Evolutionary conservation across 2,888 invertebrate genomes (phyloP), one percentile per base, ranked within the genome.

Genomic region (Ophioninae sp.): DNA sequence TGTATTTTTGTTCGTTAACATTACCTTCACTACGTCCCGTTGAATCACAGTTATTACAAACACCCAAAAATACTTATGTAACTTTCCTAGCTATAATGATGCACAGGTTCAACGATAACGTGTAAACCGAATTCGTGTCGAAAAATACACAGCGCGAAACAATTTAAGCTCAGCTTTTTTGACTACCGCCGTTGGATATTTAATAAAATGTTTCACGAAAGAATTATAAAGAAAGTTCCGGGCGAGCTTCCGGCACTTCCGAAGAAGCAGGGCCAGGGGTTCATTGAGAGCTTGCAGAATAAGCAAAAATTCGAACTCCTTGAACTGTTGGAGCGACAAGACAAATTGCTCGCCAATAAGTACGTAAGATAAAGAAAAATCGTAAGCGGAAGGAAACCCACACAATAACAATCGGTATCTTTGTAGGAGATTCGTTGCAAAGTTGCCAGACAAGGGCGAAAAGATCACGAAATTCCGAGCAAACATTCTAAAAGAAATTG

Each of bases 391-490:
- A 21, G 7, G 17, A n/a, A 41, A 65, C 0, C 21, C 7, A 20
- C 50, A 77, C 21, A 21, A 8, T 39, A 57, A 13, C 5, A 0
- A 3, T 10, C 2, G 57, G 21, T 56, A 8, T 1, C 21, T 72
- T 88, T 90, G 74, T 87, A 95, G 95, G 85, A 83, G 85, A 44
- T 95, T 95, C 85, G 91, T 95, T 56, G 91, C 89, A 0, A 95
- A 94, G 89, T 91, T 95, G 77, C 92, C 94, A 0, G 95, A 95
- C 87, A 95, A 94, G 89, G 95, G 95, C 37, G 93, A 92, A 30
- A 95, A 94, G 91, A 94, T 95, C 81, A 91, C 92, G 84, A 87
- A 88, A 8, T 94, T 94, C 69, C 90, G 93, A 82, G 91, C 93
- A 37, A 94, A 93, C 90, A 91, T 95, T 85, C 79, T 92, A 13